These are phyloP conservation scores for Chesias legatella DNA, from an alignment of 2,888 invertebrate species.

Conservation along the genomic window DNA sequence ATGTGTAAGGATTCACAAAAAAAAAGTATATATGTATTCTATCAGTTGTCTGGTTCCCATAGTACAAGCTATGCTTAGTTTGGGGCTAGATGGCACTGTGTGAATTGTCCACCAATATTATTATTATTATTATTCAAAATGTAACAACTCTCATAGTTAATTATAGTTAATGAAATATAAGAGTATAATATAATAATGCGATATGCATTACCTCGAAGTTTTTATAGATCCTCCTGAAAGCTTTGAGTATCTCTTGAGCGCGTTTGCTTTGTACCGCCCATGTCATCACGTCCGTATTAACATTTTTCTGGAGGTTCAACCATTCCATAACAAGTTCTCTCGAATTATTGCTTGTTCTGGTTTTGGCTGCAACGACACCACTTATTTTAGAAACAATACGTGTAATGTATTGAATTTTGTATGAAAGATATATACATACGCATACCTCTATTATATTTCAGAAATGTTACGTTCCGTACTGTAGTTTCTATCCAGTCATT, in stretches of 20 bases:
- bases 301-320: constrained; percentile 38
- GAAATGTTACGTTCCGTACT: constrained; percentile 34
- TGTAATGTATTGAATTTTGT: too few species aligned
- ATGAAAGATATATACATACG: too few species aligned
- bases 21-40: too few species aligned
- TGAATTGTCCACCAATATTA: too few species aligned
- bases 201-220: constrained; percentile 29
- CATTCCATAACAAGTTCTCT: constrained; percentile 27
- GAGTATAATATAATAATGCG: too few species aligned
- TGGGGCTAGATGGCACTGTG: too few species aligned
- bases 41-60: too few species aligned
- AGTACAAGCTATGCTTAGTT: too few species aligned
- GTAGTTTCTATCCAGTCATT: constrained; percentile 52
- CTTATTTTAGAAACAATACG: background rate
- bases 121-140: too few species aligned
- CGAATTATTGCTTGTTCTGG: constrained; percentile 11
- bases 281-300: constrained; percentile 42
- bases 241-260: constrained; percentile 34
- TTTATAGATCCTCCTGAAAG: constrained; percentile 32
- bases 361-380: constrained; percentile 13
- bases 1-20: too few species aligned
- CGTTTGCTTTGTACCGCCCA: constrained; percentile 46
- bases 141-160: too few species aligned
- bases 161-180: too few species aligned
- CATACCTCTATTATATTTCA: constrained; percentile 42